These are phyloP conservation scores for Yoshiicerus persimilis DNA, from an alignment of 1,140 invertebrate species.

Conservation along the genomic window DNA sequence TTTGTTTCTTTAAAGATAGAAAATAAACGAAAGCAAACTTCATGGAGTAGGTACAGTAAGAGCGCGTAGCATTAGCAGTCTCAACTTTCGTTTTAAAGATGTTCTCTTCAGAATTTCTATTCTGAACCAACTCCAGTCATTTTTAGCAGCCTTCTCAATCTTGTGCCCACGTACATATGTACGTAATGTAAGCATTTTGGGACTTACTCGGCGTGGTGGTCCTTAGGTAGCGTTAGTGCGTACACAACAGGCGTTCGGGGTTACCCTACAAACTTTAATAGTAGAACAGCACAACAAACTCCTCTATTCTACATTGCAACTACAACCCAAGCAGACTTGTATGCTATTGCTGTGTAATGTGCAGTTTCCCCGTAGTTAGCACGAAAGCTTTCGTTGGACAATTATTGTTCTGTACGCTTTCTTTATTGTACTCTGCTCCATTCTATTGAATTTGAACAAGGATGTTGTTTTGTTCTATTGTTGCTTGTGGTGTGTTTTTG, in stretches of 20 bases:
- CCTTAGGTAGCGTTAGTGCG: no score
- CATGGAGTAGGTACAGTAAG: not conserved
- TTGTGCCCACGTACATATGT: no score
- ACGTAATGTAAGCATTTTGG: no score
- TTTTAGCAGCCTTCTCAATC: not conserved
- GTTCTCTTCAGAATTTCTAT: not conserved
- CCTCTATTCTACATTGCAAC: not conserved
- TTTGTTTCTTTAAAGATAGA: not conserved
- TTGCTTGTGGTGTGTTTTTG: not conserved
- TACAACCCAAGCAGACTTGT: not conserved
- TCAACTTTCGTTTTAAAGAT: not conserved
- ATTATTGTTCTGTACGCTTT: not conserved
- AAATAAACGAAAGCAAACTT: not conserved
- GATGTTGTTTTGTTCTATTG: not conserved
- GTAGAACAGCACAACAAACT: not conserved
- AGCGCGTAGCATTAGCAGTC: not conserved
- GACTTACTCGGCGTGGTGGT: no score
- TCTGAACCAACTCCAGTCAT: not conserved
- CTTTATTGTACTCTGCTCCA: not conserved
- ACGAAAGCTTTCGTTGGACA: not conserved
- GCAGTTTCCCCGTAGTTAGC: not conserved
- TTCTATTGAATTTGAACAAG: constrained; percentile 4
- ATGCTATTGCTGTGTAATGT: not conserved
- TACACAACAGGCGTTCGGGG: not conserved
- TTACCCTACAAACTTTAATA: not conserved